Base-by-base conservation (phyloP, 2,888 invertebrate genomes). In the Pemphredon lugubris region DNA sequence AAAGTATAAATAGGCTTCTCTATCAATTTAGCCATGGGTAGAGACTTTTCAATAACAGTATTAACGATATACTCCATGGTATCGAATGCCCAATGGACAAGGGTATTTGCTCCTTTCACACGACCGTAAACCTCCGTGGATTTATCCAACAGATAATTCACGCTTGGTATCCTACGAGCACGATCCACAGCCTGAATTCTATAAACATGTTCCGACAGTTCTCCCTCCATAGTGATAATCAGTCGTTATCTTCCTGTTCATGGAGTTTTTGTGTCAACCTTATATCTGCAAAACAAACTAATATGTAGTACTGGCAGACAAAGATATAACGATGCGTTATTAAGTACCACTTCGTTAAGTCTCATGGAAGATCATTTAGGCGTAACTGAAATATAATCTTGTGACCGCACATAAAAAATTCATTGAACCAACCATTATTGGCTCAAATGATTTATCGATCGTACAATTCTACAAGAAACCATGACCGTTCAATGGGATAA, bases 81-180 rank as follows among this genome's bases (percentile, higher is more conserved):
- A 16, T 92, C 92, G 2, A 94, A 89, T 0, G 94, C 94, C 94
- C 94, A 94, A 88, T 93, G 93, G 16, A 94, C 91, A 53, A 94
- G 91, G 2, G 93, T 92, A 85, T 93, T 93, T 14, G 92, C 92
- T 57, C 93, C 93, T 85, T 92, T 92, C 44, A 92, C 91, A 87
- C 87, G 91, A 20, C 88, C 90, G 86, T 93, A 93, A 55, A 92
- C 89, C 39, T 91, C 91, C 9, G 91, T 91, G 4, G 93, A 91
- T 83, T 92, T 92, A 20, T 91, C 91, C 67, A 92, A 92, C 0
- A 93, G 91, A 34, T 92, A 92, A 18, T 90, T 92, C 1, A 93
- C 91, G 16, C 92, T 90, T 14, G 93, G 93, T 73, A 93, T 86
- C 44, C 91, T 90, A 89, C 92, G 90, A 16, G 91, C 92, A 82